phyloP scores from a whole-genome alignment of 2,888 invertebrate species.

The Mactromeris polynyma region DNA sequence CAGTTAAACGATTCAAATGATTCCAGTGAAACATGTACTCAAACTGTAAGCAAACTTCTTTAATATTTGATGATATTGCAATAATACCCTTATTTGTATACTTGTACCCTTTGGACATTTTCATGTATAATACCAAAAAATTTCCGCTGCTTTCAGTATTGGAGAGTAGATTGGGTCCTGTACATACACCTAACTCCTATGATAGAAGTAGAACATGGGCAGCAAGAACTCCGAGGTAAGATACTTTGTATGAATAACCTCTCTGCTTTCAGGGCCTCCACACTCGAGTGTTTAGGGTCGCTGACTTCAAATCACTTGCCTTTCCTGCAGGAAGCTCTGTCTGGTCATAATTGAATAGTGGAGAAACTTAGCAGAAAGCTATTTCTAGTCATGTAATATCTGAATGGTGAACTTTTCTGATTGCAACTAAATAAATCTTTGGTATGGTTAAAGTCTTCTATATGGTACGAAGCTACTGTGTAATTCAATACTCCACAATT shows the following conservation, averaged over 20 bases:
- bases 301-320: neutral
- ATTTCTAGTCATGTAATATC: no score
- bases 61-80: no score
- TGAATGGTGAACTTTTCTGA: no score
- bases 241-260: neutral
- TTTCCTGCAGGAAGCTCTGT: neutral
- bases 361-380: no score
- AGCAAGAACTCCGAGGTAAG: slow-evolving; percentile 77
- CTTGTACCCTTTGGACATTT: neutral
- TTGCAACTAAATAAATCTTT: no score
- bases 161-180: slow-evolving; percentile 80
- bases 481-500: no score
- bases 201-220: slow-evolving; percentile 75
- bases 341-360: neutral
- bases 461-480: no score
- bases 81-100: no score
- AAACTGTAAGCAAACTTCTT: no score
- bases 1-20: no score
- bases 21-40: no score
- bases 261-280: neutral
- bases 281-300: neutral
- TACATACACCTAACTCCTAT: slow-evolving; percentile 80
- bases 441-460: no score
- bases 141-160: slow-evolving; percentile 68
- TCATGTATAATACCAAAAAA: neutral